phyloP scores from a whole-genome alignment of 2,888 invertebrate genomes.

The Apamea anceps region DNA sequence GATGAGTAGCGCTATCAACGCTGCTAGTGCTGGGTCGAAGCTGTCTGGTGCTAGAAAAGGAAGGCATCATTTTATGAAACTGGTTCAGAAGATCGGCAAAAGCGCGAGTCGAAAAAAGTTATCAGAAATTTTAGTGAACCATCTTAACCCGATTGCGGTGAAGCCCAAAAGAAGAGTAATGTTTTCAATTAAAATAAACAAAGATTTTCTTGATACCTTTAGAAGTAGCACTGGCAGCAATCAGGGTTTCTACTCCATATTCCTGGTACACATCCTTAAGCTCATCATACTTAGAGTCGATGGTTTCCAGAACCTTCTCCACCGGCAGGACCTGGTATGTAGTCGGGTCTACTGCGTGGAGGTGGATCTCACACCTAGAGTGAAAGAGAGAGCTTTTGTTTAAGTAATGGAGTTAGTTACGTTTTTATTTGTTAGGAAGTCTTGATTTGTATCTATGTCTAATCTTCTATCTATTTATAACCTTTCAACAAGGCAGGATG shows the following conservation, averaged over 20 bases:
- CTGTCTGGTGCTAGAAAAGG: slow-evolving; percentile 89
- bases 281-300: slow-evolving; percentile 96
- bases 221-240: slow-evolving; percentile 83
- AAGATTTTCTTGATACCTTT: slow-evolving; percentile 77
- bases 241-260: slow-evolving; percentile 86
- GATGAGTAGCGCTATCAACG: slow-evolving; percentile 95
- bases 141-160: no score
- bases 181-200: neutral
- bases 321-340: slow-evolving; percentile 94
- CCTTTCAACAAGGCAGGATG: neutral
- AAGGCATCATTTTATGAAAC: no score
- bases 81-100: neutral
- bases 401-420: neutral
- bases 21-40: slow-evolving; percentile 96
- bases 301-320: slow-evolving; percentile 94
- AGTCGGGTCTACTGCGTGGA: slow-evolving; percentile 94
- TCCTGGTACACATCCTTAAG: slow-evolving; percentile 92
- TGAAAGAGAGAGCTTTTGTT: neutral
- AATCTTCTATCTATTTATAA: neutral
- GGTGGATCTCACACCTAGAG: slow-evolving; percentile 95
- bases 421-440: neutral
- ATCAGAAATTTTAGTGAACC: neutral
- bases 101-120: neutral
- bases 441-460: no score
- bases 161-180: neutral